phyloP scores from a whole-genome alignment of 2,888 invertebrate genomes.

The Phaonia tiefii region DNA sequence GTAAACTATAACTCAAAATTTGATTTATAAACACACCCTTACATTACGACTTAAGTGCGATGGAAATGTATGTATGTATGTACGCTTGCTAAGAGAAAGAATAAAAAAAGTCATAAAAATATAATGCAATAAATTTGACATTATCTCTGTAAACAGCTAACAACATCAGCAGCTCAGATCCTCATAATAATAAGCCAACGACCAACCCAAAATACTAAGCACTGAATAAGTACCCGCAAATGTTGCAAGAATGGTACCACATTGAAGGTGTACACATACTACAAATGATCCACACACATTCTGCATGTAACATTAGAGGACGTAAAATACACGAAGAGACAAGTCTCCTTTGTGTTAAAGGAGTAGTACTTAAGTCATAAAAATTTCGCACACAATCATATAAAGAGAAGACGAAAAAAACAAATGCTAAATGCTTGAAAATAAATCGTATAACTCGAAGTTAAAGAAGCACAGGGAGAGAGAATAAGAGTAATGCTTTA shows the following conservation, averaged over 20 bases:
- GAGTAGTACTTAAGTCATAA: slow-evolving; percentile 52
- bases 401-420: neutral
- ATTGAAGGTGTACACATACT: neutral
- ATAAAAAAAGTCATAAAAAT: slow-evolving; percentile 51
- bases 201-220: neutral
- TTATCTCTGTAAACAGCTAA: slow-evolving; percentile 59
- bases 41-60: slow-evolving; percentile 35
- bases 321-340: too few species aligned
- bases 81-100: neutral
- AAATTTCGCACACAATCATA: slow-evolving; percentile 45
- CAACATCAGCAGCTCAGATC: slow-evolving; percentile 12
- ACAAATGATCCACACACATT: slow-evolving; percentile 15
- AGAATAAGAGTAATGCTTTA: slow-evolving; percentile 1
- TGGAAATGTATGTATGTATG: neutral
- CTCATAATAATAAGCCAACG: slow-evolving; percentile 25
- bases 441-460: slow-evolving; percentile 44
- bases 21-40: slow-evolving; percentile 43
- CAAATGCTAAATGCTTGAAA: slow-evolving; percentile 41
- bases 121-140: slow-evolving; percentile 67
- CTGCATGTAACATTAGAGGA: too few species aligned
- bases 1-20: slow-evolving; percentile 42
- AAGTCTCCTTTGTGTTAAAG: too few species aligned
- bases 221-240: slow-evolving; percentile 16
- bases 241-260: slow-evolving; percentile 4
- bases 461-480: neutral